Evolutionary conservation across 2,888 invertebrate species (phyloP), one percentile per base, ranked within the genome.

Genomic region (Dione vanillae): DNA sequence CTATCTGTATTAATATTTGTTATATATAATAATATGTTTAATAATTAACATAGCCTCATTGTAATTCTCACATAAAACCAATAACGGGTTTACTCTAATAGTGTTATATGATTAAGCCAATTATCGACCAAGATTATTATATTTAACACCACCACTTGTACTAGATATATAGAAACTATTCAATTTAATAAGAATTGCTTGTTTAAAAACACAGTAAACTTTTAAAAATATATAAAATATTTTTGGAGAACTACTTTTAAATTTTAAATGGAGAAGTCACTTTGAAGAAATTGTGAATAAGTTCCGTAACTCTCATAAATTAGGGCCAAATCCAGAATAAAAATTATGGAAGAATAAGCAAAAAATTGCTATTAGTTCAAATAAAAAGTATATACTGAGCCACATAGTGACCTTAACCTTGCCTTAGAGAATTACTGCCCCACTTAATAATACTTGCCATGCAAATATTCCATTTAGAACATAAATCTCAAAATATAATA

Each of bases 401-500:
- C 16, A 47, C 8, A 47, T 47, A 47, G n/a, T 16, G n/a, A 54
- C 56, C 37, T 56, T 56, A 11, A 56, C 56, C 56, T 56, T 40
- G 37, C 16, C 16, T 9, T 54, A 37, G 35, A 56, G 7, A 37
- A 56, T 16, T 40, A 40, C 16, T 0, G 10, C 37, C 56, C 16
- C 16, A 6, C 11, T 56, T 37, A 54, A 40, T 37, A 40, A 40
- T 16, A 11, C 11, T 40, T 54, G 35, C 9, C 56, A 56, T 40
- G 37, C 56, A 56, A 56, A 56, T 40, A 37, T 56, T 16, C 11
- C 37, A 37, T 67, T 58, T 16, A n/a, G 11, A 27, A 11, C 11
- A 54, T 40, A 65, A 65, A 52, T 41, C 51, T 35, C 2, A 59
- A 65, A 51, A 68, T 65, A 69, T 51, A 16, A 45, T 72, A 16